A percentile compares a stretch with the other conserved stretches of the same genome.
phyloP scores from a whole-genome alignment of 2,113 vertebrate species.

The Platichthys stellatus region DNA sequence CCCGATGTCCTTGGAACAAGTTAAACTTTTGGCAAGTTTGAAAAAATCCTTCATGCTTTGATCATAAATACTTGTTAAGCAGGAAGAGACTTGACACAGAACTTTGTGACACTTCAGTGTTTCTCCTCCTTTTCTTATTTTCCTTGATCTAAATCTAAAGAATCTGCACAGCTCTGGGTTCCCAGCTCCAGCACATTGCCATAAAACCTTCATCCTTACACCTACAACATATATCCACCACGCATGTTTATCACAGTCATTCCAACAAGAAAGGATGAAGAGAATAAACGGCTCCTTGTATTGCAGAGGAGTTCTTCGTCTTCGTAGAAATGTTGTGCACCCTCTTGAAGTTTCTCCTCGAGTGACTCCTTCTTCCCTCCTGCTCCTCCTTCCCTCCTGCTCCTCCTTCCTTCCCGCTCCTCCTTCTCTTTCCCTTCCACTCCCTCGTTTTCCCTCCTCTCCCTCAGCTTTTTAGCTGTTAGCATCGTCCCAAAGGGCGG shows the following conservation, averaged over 20 bases:
- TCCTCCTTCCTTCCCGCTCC: background rate
- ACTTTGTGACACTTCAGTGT: background rate
- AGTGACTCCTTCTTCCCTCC: background rate
- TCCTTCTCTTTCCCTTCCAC: background rate
- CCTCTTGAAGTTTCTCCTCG: background rate
- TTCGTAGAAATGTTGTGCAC: background rate
- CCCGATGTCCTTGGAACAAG: background rate
- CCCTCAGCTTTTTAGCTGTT: conserved; percentile 43
- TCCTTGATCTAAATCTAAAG: background rate
- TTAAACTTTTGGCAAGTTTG: background rate
- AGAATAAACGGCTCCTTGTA: background rate
- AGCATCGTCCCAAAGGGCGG: conserved; percentile 46
- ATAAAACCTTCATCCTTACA: no score
- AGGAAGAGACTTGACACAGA: background rate
- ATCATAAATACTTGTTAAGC: background rate
- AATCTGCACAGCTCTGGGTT: no score
- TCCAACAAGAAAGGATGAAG: background rate
- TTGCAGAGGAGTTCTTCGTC: background rate
- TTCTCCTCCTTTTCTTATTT: background rate
- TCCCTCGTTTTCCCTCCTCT: conserved; percentile 21
- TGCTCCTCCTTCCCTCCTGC: background rate
- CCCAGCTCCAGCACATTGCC: no score
- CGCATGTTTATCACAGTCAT: no score
- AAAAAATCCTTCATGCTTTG: background rate
- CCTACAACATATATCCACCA: no score